phyloP scores from a whole-genome alignment of 2,888 invertebrate species.

The Ceraclea dissimilis region DNA sequence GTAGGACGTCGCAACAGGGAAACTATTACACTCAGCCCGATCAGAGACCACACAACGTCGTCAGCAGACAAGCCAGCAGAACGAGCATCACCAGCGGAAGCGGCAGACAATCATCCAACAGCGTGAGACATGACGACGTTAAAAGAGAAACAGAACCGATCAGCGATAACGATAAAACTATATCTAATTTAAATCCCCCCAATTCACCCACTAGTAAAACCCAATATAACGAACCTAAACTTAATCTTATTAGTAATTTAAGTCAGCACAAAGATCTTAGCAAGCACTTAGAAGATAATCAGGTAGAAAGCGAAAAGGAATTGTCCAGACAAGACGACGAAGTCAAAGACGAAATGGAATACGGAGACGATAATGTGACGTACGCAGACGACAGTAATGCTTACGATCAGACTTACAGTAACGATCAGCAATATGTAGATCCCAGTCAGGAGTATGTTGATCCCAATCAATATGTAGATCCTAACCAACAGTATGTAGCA shows the following conservation, averaged over 20 bases:
- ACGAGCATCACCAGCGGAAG: neutral
- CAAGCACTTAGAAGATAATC: neutral
- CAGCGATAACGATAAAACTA: neutral
- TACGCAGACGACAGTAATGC: slow-evolving; percentile 33
- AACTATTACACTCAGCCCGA: slow-evolving; percentile 6
- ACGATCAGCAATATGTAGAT: slow-evolving; percentile 30
- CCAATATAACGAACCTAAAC: neutral
- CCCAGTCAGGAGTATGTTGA: slow-evolving; percentile 35
- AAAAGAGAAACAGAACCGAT: slow-evolving; percentile 17
- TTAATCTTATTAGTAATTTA: slow-evolving; percentile 5
- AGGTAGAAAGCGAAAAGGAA: slow-evolving; percentile 4
- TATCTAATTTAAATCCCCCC: neutral
- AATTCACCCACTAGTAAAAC: slow-evolving; percentile 8
- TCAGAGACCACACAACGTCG: slow-evolving; percentile 6
- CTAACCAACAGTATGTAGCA: slow-evolving; percentile 31
- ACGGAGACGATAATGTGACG: slow-evolving; percentile 26
- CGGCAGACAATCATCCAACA: slow-evolving; percentile 1
- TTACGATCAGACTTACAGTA: slow-evolving; percentile 28
- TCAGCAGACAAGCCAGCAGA: slow-evolving; percentile 11
- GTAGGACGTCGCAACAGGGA: neutral
- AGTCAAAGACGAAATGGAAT: slow-evolving; percentile 30
- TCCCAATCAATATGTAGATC: slow-evolving; percentile 30
- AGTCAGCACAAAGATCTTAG: slow-evolving; percentile 16
- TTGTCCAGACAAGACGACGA: slow-evolving; percentile 2
- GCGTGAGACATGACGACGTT: neutral